Evolutionary conservation across 2,888 invertebrate genomes (phyloP).

Genomic region (Hydrotaea cyrtoneurina): DNA sequence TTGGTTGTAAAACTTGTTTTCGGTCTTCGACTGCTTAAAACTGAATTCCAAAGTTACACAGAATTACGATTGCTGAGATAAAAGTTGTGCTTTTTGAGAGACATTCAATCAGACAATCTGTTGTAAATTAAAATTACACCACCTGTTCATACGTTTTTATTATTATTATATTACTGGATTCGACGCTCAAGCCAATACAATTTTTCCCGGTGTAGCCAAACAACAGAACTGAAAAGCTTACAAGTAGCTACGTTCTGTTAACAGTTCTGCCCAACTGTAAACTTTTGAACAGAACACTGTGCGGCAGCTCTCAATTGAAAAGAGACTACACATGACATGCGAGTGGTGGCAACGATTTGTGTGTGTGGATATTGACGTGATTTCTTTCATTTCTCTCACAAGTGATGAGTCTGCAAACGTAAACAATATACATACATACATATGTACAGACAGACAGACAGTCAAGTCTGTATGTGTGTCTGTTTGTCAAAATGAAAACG

Average conservation of each 20-base stretch:
- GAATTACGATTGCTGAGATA: too few relatives aligned
- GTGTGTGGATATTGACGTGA: not conserved
- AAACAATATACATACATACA: conserved; percentile 20
- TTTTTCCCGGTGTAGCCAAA: too few relatives aligned
- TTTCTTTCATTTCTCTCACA: conserved; percentile 19
- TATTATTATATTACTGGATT: too few relatives aligned
- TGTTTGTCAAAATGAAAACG: not conserved
- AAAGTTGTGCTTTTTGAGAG: too few relatives aligned
- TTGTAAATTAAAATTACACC: too few relatives aligned
- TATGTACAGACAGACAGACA: not conserved
- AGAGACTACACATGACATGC: not conserved
- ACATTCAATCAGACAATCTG: too few relatives aligned
- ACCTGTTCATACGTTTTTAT: too few relatives aligned
- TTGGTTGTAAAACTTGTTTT: too few relatives aligned
- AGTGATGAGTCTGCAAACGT: conserved; percentile 23
- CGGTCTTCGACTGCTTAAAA: too few relatives aligned
- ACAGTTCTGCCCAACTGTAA: not conserved
- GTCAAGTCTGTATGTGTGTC: too few relatives aligned
- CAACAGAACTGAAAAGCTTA: not conserved
- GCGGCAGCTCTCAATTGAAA: not conserved
- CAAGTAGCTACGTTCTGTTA: not conserved
- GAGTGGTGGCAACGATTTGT: not conserved
- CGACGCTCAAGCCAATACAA: too few relatives aligned
- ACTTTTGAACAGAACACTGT: not conserved
- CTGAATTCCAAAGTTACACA: too few relatives aligned